Base-by-base conservation (phyloP, 2,888 invertebrate genomes). In the Agapostemon virescens region DNA sequence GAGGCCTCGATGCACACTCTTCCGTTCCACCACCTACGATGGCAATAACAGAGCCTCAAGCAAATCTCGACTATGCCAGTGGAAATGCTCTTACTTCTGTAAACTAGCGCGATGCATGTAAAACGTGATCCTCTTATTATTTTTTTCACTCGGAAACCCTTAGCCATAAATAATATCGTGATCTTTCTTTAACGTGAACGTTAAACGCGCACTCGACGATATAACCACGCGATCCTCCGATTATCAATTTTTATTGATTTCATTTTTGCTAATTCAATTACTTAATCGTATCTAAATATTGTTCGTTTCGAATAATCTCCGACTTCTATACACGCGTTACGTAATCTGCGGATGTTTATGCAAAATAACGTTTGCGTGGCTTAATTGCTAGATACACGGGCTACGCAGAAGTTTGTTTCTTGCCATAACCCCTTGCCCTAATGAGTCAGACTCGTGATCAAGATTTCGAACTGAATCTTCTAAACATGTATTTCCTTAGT, bases 11-110 rank as follows among this genome's bases (percentile, higher is more conserved):
- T 79, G 74, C 76, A 55, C 81, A 74, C 79, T 86, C 83, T 84
- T 83, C 81, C 84, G 83, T 84, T 86, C 84, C 82, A 83, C 87
- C 87, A 88, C 85, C 88, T 88, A 88, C 89, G 88, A 84, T 78
- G 82, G 86, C 88, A 89, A 88, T 90, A 89, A 89, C 86, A 84
- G 75, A 74, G 87, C 84, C 74, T 69, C 79, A n/a, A 84, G 85
- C 84, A 63, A 82, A 79, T 74, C 82, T 78, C 73, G 68, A 72
- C 67, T 72, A 36, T 68, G 49, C 77, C 73, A n/a, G 79, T 85
- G 80, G 74, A 85, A 87, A 84, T 78, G 49, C 72, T 68, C 49
- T 74, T 81, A 84, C 83, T 86, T 88, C 82, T 85, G 88, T 77
- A 81, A 79, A 74, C 69, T 70, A 61, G 66, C 66, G 42, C 77